These are phyloP conservation scores for Sarcoramphus papa DNA, from an alignment of 2,797 vertebrate genomes.

Conservation along the genomic window DNA sequence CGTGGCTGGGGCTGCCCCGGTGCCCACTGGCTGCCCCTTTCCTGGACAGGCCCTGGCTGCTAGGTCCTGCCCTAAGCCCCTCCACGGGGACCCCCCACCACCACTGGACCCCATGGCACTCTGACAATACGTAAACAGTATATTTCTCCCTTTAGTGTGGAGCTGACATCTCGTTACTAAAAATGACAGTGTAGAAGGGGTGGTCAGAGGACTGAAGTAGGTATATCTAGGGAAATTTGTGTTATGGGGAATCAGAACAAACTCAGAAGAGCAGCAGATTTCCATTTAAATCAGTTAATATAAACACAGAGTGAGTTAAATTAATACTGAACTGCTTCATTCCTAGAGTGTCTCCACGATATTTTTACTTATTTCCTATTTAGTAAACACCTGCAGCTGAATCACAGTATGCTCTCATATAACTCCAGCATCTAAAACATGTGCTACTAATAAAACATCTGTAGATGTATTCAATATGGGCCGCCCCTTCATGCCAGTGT, in stretches of 20 bases:
- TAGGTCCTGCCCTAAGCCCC: neutral
- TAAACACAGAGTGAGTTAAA: conserved; percentile 9
- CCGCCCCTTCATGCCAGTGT: neutral
- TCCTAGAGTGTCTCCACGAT: neutral
- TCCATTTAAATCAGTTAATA: neutral
- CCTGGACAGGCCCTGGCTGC: neutral
- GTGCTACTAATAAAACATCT: conserved; percentile 56
- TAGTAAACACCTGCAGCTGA: conserved; percentile 57
- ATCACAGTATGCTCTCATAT: conserved; percentile 29
- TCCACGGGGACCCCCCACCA: rapidly evolving
- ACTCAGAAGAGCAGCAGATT: neutral
- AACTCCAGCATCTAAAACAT: conserved; percentile 25
- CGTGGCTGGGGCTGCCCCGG: rapidly evolving
- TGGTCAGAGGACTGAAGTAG: neutral
- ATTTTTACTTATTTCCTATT: conserved; percentile 41
- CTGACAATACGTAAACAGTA: neutral
- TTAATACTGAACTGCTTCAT: conserved; percentile 3
- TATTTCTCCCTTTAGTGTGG: neutral
- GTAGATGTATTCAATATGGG: conserved; percentile 27
- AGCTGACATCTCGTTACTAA: neutral
- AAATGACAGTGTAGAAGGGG: neutral
- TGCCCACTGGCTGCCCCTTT: neutral
- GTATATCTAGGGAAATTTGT: neutral
- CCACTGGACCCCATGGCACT: rapidly evolving
- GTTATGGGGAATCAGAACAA: neutral